These are phyloP conservation scores for Momotus momota DNA, from an alignment of 2,797 vertebrate species.

Conservation along the genomic window DNA sequence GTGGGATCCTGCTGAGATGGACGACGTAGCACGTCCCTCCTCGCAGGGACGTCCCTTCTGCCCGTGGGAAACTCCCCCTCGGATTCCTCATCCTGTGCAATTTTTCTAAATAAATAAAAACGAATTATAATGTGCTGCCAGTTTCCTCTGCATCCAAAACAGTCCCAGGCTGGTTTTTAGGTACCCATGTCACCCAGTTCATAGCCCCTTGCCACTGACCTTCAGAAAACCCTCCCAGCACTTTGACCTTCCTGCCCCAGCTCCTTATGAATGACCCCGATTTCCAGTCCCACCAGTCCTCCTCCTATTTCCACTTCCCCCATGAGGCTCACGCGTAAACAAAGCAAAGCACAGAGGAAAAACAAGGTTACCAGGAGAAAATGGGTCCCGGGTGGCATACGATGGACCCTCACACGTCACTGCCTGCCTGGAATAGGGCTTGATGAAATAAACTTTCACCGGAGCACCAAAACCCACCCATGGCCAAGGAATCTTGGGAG, in stretches of 20 bases:
- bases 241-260: conserved; percentile 10
- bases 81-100: fast-evolving
- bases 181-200: fast-evolving
- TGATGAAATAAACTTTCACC: conserved; percentile 29
- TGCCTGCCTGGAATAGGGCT: neutral
- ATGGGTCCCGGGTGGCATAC: neutral
- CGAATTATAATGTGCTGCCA: neutral
- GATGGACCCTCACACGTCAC: neutral
- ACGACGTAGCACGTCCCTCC: fast-evolving
- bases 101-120: neutral
- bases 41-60: neutral
- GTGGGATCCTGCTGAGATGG: neutral
- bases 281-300: conserved; percentile 22
- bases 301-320: conserved; percentile 24
- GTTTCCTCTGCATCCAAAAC: neutral
- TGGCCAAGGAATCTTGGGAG: neutral
- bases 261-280: neutral
- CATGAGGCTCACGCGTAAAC: neutral
- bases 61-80: neutral
- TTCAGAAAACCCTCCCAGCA: neutral
- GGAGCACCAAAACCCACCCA: neutral
- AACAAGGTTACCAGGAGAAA: neutral
- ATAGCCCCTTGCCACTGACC: neutral
- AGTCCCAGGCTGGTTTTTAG: neutral
- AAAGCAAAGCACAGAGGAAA: neutral